Evolutionary conservation across 2,797 vertebrate genomes (phyloP).

Genomic region (Oceanodroma leucorhoa): DNA sequence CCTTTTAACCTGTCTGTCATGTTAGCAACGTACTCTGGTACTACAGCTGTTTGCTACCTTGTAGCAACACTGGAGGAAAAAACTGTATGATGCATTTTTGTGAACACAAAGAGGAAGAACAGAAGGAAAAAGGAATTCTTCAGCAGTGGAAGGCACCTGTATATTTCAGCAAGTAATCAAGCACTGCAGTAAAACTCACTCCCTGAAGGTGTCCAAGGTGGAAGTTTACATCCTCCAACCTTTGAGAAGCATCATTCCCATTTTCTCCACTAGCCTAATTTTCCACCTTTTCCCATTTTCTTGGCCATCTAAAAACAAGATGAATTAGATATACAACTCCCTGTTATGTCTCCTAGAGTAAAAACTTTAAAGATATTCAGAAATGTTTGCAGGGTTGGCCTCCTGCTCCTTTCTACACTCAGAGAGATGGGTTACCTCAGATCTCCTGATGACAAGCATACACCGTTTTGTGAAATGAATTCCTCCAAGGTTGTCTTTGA

Average conservation of each 20-base stretch:
- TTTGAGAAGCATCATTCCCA: not conserved
- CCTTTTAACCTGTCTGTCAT: not conserved
- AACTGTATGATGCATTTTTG: not conserved
- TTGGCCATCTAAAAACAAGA: not conserved
- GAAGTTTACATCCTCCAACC: not conserved
- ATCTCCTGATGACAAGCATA: not conserved
- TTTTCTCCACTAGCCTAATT: not conserved
- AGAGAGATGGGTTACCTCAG: not conserved
- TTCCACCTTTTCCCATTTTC: not conserved
- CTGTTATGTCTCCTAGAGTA: not conserved
- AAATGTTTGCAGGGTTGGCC: not conserved
- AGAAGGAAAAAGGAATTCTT: not conserved
- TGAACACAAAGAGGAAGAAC: not conserved
- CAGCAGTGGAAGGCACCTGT: not conserved
- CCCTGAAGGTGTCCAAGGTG: not conserved
- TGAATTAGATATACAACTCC: not conserved
- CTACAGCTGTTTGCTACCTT: not conserved
- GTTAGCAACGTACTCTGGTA: not conserved
- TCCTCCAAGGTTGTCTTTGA: not conserved
- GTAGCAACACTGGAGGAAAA: not conserved
- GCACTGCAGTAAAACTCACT: not conserved
- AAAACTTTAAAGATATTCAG: not conserved
- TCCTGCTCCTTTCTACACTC: not conserved
- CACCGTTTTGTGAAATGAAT: not conserved
- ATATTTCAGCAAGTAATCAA: not conserved